These are phyloP conservation scores for Palythoa caribaeorum DNA, from an alignment of 92 coral and sea anemone species.

Conservation along the genomic window DNA sequence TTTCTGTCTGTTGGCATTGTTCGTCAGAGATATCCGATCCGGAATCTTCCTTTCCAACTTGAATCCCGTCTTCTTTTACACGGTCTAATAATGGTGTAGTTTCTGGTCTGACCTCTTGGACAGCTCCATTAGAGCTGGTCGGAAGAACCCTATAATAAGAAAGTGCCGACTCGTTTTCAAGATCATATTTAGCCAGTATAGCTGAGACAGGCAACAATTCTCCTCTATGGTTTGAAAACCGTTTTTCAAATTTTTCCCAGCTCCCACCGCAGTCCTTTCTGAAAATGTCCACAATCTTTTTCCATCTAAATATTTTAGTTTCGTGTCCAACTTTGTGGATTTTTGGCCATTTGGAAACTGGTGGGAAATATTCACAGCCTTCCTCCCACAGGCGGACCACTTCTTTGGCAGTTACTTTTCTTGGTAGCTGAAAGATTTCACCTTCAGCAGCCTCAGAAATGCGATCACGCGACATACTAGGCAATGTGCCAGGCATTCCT, in stretches of 20 bases:
- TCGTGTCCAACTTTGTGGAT: slow-evolving; percentile 98
- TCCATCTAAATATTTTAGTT: slow-evolving; percentile 97
- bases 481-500: slow-evolving; percentile 55
- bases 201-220: slow-evolving; percentile 97
- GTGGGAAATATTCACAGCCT: slow-evolving; percentile 94
- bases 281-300: slow-evolving; percentile 96
- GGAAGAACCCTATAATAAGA: slow-evolving; percentile 61
- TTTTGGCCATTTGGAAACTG: slow-evolving; percentile 95
- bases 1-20: slow-evolving; percentile 45
- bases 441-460: slow-evolving; percentile 64
- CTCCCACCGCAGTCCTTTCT: slow-evolving; percentile 92
- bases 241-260: slow-evolving; percentile 93
- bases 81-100: slow-evolving; percentile 3
- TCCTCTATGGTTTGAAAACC: slow-evolving; percentile 84
- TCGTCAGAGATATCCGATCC: slow-evolving; percentile 44
- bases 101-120: not conserved
- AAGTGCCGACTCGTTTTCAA: slow-evolving; percentile 85
- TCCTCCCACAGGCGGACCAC: slow-evolving; percentile 97
- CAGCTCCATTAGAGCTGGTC: slow-evolving; percentile 57
- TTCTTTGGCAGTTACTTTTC: slow-evolving; percentile 95
- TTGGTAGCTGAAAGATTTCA: slow-evolving; percentile 90
- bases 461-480: slow-evolving; percentile 44
- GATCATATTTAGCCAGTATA: slow-evolving; percentile 92
- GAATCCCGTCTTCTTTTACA: not conserved
- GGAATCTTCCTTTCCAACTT: not conserved